These are phyloP conservation scores for Gallinago stenura DNA, from an alignment of 2,797 vertebrate genomes.

Conservation along the genomic window DNA sequence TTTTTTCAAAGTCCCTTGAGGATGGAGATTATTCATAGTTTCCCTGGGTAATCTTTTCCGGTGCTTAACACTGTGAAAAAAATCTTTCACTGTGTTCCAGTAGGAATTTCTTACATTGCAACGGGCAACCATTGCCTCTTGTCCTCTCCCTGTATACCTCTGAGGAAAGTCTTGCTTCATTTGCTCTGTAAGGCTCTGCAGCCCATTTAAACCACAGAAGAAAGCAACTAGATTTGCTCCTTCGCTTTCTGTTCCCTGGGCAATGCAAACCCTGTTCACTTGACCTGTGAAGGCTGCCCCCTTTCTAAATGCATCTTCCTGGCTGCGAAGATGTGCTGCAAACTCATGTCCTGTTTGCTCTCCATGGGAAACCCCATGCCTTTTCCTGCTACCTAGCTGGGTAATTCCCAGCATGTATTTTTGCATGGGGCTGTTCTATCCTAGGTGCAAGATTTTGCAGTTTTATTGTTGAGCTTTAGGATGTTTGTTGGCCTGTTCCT, in stretches of 20 bases:
- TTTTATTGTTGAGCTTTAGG: not conserved
- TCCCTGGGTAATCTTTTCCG: not conserved
- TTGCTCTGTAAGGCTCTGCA: not conserved
- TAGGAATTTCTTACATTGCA: not conserved
- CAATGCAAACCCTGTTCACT: fast-evolving
- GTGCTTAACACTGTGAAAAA: not conserved
- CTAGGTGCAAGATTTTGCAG: not conserved
- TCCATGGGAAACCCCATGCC: fast-evolving
- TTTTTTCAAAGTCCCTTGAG: not conserved
- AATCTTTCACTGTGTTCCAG: not conserved
- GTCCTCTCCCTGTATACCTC: not conserved
- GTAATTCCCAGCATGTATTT: not conserved
- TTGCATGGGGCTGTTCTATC: not conserved
- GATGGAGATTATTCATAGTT: not conserved
- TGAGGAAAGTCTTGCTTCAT: not conserved
- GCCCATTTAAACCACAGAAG: not conserved
- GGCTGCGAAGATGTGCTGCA: not conserved
- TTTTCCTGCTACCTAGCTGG: not conserved
- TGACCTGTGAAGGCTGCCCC: not conserved
- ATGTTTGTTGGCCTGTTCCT: not conserved
- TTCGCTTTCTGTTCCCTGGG: not conserved
- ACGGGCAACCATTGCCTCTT: fast-evolving
- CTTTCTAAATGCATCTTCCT: not conserved
- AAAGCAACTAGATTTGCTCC: not conserved
- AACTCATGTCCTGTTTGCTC: fast-evolving